Percentiles rank a stretch among this genome's conserved stretches.
These are phyloP conservation scores for Gambusia yucatana DNA, from an alignment of 2,797 vertebrate genomes.

Conservation along the genomic window DNA sequence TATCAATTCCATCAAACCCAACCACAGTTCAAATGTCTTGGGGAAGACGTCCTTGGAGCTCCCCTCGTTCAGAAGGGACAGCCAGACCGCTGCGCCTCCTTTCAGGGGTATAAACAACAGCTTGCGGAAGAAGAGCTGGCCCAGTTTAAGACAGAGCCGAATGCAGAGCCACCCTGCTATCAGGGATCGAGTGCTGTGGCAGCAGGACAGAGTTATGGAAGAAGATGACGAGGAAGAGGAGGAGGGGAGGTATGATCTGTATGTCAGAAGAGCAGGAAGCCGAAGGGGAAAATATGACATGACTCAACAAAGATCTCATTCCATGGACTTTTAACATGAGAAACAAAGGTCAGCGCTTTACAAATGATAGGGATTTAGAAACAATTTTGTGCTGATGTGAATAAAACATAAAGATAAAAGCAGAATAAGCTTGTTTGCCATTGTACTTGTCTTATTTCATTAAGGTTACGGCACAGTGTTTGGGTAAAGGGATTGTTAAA, in stretches of 20 bases:
- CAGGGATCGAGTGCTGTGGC: constrained; percentile 54
- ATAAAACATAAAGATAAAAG: not conserved
- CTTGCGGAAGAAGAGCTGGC: constrained; percentile 88
- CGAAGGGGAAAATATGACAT: constrained; percentile 82
- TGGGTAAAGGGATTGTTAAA: not conserved
- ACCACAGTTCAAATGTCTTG: constrained; percentile 41
- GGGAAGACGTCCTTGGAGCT: constrained; percentile 84
- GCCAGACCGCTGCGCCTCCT: constrained; percentile 62
- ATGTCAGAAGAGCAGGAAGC: constrained; percentile 75
- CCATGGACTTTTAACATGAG: constrained; percentile 88
- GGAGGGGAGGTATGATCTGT: constrained; percentile 83
- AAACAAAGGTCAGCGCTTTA: not conserved
- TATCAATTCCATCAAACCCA: constrained; percentile 82
- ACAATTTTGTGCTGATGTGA: constrained; percentile 1
- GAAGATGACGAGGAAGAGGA: constrained; percentile 81
- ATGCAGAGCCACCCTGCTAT: constrained; percentile 79
- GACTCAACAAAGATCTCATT: constrained; percentile 89
- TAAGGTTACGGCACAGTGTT: not conserved
- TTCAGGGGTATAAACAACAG: constrained; percentile 63
- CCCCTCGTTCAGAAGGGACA: constrained; percentile 81
- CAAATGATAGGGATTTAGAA: not conserved
- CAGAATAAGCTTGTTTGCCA: constrained; percentile 6
- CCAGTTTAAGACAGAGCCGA: constrained; percentile 85
- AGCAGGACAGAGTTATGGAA: constrained; percentile 90
- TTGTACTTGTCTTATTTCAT: constrained; percentile 5